Base-by-base conservation (phyloP, 2,888 invertebrate species). In the Anoplius nigerrimus region DNA sequence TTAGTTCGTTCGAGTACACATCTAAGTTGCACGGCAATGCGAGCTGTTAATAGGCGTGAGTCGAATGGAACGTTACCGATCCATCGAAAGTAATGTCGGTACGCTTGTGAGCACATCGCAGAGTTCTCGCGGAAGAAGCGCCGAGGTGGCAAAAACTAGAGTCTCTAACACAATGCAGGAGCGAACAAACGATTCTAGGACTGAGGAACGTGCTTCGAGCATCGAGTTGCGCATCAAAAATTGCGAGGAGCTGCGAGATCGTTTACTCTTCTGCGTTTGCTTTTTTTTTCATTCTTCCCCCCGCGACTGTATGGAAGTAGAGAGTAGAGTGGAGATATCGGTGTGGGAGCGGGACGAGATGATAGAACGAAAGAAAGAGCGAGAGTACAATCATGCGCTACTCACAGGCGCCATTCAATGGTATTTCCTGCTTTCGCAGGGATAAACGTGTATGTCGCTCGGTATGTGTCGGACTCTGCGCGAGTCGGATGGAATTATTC, bases 341-440 rank as follows among this genome's bases (percentile, higher is more conserved):
- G 57, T 57, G 46, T 55, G 56, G 71, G 59, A 70, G 43, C 21
- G 53, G 57, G 63, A 43, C 22, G 58, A 16, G 65, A 66, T 22
- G 56, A 58, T 3, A 34, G 62, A 65, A 65, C 64, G 59, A 55
- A 22, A 52, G 52, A 52, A 6, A 52, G 57, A 65, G 51, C 69
- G 61, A 62, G 83, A 86, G 79, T 84, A 86, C 87, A 84, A 84
- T 72, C 88, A 88, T 88, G 88, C 88, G 85, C 85, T 88, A 88
- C 83, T 85, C 88, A 87, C 84, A 85, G 82, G 76, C 78, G 79
- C 80, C 83, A 85, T 81, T 84, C 79, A 80, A 79, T 66, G 70
- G 79, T 79, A 76, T 73, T 65, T 80, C 75, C 75, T 76, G 70
- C 74, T 75, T 65, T 78, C 62, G 43, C 67, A 75, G 66, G 69